Percentiles rank a stretch among this genome's conserved stretches.
Evolutionary conservation across 2,113 vertebrate species (phyloP).

Genomic region (Pseudois nayaur): DNA sequence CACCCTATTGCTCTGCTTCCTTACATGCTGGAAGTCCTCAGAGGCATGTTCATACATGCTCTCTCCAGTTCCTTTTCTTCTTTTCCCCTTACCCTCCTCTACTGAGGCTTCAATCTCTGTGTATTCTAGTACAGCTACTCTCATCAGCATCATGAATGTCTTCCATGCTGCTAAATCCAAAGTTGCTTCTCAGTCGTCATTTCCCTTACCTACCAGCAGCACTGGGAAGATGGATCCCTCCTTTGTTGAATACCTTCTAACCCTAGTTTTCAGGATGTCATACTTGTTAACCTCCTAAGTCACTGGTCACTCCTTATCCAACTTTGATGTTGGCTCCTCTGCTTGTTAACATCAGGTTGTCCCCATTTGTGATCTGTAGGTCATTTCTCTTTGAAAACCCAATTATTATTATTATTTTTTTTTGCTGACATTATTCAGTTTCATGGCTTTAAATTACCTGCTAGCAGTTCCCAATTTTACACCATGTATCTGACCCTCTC

Average conservation of each 20-base stretch:
- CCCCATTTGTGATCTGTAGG: not conserved
- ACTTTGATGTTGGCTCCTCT: not conserved
- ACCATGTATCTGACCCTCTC: not conserved
- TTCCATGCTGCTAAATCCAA: not conserved
- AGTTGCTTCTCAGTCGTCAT: not conserved
- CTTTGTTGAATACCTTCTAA: not conserved
- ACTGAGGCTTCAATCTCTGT: not conserved
- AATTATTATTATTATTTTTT: not conserved
- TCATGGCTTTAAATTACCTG: not conserved
- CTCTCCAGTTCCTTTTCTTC: not conserved
- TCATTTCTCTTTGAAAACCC: not conserved
- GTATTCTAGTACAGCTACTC: not conserved
- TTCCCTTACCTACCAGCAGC: not conserved
- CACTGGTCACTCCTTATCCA: not conserved
- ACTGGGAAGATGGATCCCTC: no score
- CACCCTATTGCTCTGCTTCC: not conserved
- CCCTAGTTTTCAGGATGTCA: not conserved
- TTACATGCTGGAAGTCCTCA: not conserved
- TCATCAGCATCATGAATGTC: not conserved
- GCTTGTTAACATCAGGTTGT: not conserved
- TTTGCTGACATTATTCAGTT: not conserved
- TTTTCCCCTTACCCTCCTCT: not conserved
- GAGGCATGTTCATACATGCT: not conserved
- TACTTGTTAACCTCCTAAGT: not conserved
- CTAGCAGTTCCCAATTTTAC: not conserved